Percentiles rank a stretch among this genome's conserved stretches.
Evolutionary conservation across 2,888 invertebrate genomes (phyloP).

Genomic region (Diadegma fenestrale): DNA sequence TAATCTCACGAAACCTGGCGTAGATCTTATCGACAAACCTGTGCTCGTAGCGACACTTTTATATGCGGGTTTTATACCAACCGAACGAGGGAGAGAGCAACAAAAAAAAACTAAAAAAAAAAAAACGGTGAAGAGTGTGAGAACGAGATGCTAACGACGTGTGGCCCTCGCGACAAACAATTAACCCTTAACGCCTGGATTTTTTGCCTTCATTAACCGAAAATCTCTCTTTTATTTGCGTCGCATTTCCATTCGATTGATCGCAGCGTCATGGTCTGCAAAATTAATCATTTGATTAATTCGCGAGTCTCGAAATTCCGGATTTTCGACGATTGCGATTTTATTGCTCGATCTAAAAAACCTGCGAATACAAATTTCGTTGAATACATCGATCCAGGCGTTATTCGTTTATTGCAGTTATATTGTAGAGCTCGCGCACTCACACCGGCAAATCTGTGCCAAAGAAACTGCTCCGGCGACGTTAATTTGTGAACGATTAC

Average conservation of each 20-base stretch:
- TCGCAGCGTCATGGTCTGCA: neutral
- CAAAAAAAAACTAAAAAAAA: conserved; percentile 28
- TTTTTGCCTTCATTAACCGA: neutral
- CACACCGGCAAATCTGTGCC: conserved; percentile 77
- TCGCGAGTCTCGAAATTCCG: neutral
- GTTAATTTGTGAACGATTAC: conserved; percentile 84
- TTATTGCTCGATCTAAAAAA: neutral
- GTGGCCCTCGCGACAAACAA: conserved; percentile 40
- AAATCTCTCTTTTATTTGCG: neutral
- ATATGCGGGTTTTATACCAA: conserved; percentile 13
- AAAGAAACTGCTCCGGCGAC: conserved; percentile 82
- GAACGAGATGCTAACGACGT: conserved; percentile 79
- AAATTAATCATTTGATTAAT: neutral
- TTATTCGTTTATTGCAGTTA: conserved; percentile 80
- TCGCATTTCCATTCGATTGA: neutral
- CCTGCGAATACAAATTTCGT: neutral
- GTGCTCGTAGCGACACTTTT: conserved; percentile 44
- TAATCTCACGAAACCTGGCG: conserved; percentile 78
- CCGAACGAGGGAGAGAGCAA: neutral
- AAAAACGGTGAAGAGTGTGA: conserved; percentile 79
- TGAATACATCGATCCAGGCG: conserved; percentile 70
- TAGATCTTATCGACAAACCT: conserved; percentile 81
- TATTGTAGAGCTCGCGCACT: conserved; percentile 75
- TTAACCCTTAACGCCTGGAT: conserved; percentile 1
- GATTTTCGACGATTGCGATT: neutral